Conservation (phyloP, 1,140 invertebrate genomes). For the Eulimnadia texana region DNA sequence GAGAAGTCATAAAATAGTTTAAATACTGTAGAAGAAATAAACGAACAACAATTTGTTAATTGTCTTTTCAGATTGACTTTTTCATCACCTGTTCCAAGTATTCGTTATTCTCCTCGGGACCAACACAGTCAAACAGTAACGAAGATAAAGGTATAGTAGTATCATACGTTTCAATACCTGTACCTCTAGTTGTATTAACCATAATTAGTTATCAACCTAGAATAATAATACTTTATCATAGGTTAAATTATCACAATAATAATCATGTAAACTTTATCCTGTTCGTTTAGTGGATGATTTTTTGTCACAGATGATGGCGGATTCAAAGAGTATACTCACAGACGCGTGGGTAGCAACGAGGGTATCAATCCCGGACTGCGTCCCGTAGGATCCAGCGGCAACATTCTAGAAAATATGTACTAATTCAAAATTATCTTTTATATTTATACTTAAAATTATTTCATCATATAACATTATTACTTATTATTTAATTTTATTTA, state of each 20-base stretch:
- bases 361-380: not conserved
- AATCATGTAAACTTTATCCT: too few species aligned
- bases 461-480: too few species aligned
- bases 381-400: not conserved
- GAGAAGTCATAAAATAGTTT: conserved; percentile 30
- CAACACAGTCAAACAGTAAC: not conserved
- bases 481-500: too few species aligned
- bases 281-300: too few species aligned
- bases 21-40: conserved; percentile 3
- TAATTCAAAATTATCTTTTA: too few species aligned
- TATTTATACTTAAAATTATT: too few species aligned
- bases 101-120: not conserved
- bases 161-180: not conserved
- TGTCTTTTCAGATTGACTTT: conserved; percentile 22
- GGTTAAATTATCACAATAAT: too few species aligned
- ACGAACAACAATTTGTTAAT: not conserved
- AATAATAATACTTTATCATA: too few species aligned
- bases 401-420: not conserved
- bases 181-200: too few species aligned
- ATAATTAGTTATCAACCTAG: too few species aligned
- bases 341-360: conserved; percentile 11
- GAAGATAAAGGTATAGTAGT: not conserved
- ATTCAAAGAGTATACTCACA: conserved; percentile 9
- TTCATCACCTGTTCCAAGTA: conserved; percentile 21
- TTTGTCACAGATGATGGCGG: conserved; percentile 4